Evolutionary conservation across 1,140 invertebrate genomes (phyloP).

Genomic region (Vollenhovia emeryi): DNA sequence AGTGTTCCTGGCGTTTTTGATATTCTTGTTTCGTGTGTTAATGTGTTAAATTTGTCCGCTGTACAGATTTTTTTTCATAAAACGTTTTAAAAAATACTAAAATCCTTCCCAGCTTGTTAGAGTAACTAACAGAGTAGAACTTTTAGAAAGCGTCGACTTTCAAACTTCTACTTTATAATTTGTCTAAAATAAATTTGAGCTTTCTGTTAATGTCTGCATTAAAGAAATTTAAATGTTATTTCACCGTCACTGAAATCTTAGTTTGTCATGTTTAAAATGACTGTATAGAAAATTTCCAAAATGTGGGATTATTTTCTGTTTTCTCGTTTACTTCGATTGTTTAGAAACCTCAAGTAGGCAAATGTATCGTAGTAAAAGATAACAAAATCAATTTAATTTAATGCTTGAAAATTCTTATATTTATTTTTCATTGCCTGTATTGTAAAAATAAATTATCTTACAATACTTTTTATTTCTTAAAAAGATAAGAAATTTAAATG

Average conservation of each 20-base stretch:
- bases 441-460: not conserved
- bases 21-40: not conserved
- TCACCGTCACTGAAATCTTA: not conserved
- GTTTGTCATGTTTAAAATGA: not conserved
- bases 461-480: not conserved
- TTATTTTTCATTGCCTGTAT: not conserved
- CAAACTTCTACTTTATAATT: not conserved
- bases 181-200: not conserved
- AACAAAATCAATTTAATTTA: not conserved
- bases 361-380: not conserved
- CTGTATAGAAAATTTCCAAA: not conserved
- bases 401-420: not conserved
- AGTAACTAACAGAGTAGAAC: not conserved
- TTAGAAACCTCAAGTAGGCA: not conserved
- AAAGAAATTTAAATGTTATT: slow-evolving; percentile 11
- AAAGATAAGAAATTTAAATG: not conserved
- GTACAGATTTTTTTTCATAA: not conserved
- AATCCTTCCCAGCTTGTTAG: not conserved
- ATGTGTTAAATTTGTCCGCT: not conserved
- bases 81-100: not conserved
- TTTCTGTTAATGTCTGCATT: not conserved
- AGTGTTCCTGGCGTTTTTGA: not conserved
- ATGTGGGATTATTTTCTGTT: not conserved
- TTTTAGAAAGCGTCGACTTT: not conserved
- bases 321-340: not conserved